A percentile compares a stretch with the other conserved stretches of the same genome.
phyloP scores from a whole-genome alignment of 2,888 invertebrate species.

The Physocephala rufipes region DNA sequence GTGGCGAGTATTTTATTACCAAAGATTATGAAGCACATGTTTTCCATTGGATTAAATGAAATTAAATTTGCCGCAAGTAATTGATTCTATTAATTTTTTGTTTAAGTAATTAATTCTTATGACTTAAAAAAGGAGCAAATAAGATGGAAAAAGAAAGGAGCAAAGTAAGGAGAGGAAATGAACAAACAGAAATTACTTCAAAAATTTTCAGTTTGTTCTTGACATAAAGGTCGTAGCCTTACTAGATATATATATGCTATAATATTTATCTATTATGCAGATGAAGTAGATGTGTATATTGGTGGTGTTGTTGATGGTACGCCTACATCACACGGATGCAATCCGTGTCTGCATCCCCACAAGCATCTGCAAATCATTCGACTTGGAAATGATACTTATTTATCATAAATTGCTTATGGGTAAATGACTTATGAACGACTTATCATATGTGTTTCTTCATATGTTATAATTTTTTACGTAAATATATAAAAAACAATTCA shows the following conservation, averaged over 20 bases:
- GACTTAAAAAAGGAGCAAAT: no score
- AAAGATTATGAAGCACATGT: slow-evolving; percentile 1
- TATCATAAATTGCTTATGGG: background rate
- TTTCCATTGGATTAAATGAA: no score
- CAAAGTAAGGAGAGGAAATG: no score
- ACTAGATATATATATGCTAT: background rate
- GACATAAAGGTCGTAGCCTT: background rate
- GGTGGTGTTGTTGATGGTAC: no score
- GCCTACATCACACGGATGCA: no score
- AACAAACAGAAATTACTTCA: slow-evolving; percentile 7
- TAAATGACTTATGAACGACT: background rate
- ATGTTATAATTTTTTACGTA: slow-evolving; percentile 12
- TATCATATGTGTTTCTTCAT: background rate
- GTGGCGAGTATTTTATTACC: slow-evolving; percentile 1
- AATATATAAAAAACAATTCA: slow-evolving; percentile 4
- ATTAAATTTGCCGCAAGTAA: background rate
- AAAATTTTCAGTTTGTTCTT: slow-evolving; percentile 7
- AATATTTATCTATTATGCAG: no score
- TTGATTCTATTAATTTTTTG: slow-evolving; percentile 9
- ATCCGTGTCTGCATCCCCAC: no score
- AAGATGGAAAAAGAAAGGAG: no score
- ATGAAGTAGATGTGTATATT: no score
- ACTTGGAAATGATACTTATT: no score
- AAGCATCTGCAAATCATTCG: no score
- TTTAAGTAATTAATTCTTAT: no score